A percentile compares a stretch with the other conserved stretches of the same genome.
Conservation (phyloP, 37 sponge, comb jelly and placozoan species). For the Ephydatia muelleri region DNA sequence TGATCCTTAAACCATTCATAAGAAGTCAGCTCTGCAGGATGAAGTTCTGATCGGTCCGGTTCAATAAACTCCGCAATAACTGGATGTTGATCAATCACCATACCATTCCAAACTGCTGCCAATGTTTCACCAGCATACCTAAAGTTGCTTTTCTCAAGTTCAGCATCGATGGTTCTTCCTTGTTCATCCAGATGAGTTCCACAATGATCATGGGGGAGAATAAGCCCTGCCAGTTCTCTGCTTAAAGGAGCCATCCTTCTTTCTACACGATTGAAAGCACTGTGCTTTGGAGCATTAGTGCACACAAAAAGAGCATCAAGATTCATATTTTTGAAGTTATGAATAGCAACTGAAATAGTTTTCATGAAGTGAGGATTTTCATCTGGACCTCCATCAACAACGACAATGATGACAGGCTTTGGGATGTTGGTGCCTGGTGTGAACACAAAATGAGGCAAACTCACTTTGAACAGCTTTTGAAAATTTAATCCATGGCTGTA, state of each 20-base stretch:
- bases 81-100: neutral
- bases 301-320: no score
- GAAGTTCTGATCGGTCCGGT: neutral
- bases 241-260: neutral
- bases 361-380: no score
- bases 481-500: no score
- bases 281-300: no score
- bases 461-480: no score
- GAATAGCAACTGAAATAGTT: no score
- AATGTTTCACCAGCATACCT: neutral
- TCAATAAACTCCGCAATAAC: neutral
- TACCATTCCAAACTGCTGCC: neutral
- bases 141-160: neutral
- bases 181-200: neutral
- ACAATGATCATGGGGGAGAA: neutral
- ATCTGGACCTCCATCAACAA: no score
- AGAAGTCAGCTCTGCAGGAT: neutral
- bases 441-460: no score
- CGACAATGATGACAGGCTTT: no score
- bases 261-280: neutral
- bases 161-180: neutral
- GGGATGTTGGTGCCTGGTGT: no score
- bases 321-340: no score
- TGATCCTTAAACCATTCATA: neutral
- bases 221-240: neutral